Conservation (phyloP, 1,140 invertebrate genomes). For the Elymnias hypermnestra region DNA sequence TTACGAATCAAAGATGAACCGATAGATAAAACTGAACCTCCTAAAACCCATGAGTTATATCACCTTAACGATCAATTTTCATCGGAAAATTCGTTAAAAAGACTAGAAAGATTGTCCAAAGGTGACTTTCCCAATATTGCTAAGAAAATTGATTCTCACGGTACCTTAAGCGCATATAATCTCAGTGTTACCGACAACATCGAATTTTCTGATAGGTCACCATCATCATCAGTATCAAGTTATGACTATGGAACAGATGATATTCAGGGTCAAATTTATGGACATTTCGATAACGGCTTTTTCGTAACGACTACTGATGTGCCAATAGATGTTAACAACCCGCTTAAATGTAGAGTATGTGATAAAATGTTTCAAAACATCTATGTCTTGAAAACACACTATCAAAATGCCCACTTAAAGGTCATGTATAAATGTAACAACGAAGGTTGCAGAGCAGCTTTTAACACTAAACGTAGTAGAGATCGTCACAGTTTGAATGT, state of each 20-base stretch:
- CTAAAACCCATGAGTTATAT: constrained; percentile 26
- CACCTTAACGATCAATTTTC: constrained; percentile 45
- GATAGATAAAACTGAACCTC: constrained; percentile 27
- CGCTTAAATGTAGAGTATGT: constrained; percentile 92
- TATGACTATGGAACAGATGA: constrained; percentile 78
- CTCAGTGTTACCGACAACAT: constrained; percentile 58
- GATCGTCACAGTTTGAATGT: constrained; percentile 95
- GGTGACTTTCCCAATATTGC: constrained; percentile 81
- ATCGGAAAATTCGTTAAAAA: constrained; percentile 82
- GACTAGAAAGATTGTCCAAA: constrained; percentile 88
- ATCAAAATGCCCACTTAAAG: constrained; percentile 96
- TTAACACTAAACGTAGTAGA: constrained; percentile 94
- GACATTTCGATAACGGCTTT: constrained; percentile 83
- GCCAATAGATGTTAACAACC: constrained; percentile 86
- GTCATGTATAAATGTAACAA: constrained; percentile 97
- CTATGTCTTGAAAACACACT: constrained; percentile 96
- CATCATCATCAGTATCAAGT: constrained; percentile 77
- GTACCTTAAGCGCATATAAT: constrained; percentile 47
- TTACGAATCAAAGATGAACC: constrained; percentile 55
- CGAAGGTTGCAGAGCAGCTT: constrained; percentile 96
- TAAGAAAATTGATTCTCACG: constrained; percentile 42
- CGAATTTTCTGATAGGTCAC: constrained; percentile 76
- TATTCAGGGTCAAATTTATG: constrained; percentile 78
- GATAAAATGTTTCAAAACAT: constrained; percentile 96
- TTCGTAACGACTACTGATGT: constrained; percentile 86